These are phyloP conservation scores for Trochalopteron elliotii DNA, from an alignment of 2,113 vertebrate species.

Conservation along the genomic window DNA sequence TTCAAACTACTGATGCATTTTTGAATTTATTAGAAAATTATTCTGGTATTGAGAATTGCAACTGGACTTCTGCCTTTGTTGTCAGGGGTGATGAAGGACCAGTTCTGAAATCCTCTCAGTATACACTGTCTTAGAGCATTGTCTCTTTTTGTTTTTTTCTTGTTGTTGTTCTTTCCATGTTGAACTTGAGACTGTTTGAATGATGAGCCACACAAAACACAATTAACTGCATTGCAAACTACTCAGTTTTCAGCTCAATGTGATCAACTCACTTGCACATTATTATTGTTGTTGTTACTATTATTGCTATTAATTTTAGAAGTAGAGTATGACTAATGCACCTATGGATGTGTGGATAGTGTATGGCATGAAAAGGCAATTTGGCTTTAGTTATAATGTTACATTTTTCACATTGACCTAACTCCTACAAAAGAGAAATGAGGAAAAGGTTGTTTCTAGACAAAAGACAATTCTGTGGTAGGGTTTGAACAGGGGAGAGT, in stretches of 20 bases:
- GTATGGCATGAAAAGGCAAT: background rate
- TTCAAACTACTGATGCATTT: background rate
- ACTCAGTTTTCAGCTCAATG: slow-evolving; percentile 13
- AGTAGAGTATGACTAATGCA: background rate
- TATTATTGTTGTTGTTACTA: background rate
- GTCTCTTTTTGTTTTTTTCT: background rate
- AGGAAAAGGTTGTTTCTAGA: background rate
- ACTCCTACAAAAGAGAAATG: background rate
- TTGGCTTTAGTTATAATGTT: background rate
- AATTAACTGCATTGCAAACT: slow-evolving; percentile 66
- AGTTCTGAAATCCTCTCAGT: background rate
- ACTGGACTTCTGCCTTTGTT: background rate
- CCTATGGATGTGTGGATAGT: background rate
- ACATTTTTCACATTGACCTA: background rate
- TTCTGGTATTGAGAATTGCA: background rate
- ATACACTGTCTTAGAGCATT: background rate
- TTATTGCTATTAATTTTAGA: background rate
- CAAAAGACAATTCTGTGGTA: background rate
- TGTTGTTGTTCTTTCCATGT: background rate
- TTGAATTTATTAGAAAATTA: background rate
- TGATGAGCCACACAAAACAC: slow-evolving; percentile 47
- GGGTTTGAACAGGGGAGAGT: background rate
- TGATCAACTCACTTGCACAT: slow-evolving; percentile 25
- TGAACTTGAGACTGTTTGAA: slow-evolving; percentile 24
- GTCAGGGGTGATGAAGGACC: background rate